Evolutionary conservation across 2,797 vertebrate species (phyloP).

Genomic region (Leucoraja ocellata): DNA sequence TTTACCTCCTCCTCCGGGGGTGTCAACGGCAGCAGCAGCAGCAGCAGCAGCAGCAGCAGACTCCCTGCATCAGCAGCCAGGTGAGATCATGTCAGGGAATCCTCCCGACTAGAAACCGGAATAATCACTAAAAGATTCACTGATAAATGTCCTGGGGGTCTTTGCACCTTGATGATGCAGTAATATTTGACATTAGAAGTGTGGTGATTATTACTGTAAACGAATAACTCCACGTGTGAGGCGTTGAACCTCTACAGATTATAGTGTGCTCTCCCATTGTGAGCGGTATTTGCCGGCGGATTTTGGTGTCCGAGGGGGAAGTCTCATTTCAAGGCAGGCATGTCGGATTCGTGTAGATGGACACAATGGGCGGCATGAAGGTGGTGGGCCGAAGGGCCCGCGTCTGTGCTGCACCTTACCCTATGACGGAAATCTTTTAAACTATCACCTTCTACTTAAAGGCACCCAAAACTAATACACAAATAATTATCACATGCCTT

Average conservation of each 20-base stretch:
- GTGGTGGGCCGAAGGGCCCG: no score
- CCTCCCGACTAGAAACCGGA: background rate
- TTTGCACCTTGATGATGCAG: background rate
- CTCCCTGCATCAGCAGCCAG: background rate
- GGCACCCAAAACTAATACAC: background rate
- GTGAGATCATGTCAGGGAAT: background rate
- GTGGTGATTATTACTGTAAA: no score
- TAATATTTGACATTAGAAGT: no score
- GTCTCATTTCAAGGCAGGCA: background rate
- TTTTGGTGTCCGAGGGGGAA: background rate
- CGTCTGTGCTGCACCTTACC: no score
- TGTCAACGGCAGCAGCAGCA: background rate
- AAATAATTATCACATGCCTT: background rate
- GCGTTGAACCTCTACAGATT: background rate
- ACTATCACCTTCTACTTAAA: background rate
- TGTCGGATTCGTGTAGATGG: no score
- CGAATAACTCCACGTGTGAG: background rate
- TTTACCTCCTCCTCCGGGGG: background rate
- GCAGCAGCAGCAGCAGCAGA: background rate
- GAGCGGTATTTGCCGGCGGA: background rate
- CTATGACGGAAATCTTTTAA: background rate
- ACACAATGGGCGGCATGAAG: no score
- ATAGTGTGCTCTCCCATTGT: background rate
- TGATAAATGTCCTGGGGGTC: background rate
- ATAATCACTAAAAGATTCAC: background rate